Base-by-base conservation (phyloP, 2,797 vertebrate genomes). In the Brachymystax lenok region DNA sequence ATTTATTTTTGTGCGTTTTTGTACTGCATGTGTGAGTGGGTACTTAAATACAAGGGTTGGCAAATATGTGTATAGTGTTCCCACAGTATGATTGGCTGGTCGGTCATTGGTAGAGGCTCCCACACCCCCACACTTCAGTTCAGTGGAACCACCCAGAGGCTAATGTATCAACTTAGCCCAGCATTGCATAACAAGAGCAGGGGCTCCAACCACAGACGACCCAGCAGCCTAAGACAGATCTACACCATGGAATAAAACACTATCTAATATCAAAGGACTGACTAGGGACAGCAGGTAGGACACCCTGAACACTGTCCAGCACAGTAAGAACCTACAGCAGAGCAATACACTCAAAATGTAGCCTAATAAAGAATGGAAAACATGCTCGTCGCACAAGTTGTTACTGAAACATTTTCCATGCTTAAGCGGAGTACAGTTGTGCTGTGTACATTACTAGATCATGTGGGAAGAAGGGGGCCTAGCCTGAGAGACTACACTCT, bases 41-140 rank as follows among this genome's bases (percentile, higher is more conserved):
- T 46, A 10, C 40, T 46, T 46, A 46, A 13, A 46, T 46, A 46
- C 40, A 46, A 12, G 10, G 2, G 40, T 46, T 46, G 33, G 67
- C 1, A 13, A 33, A 13, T 40, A 27, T 19, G 67, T 68, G 66
- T 69, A n/a, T 17, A 61, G 59, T 63, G 56, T 61, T 61, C 59
- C 59, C 59, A 21, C 59, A 24, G 59, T 24, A 24, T 27, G 59
- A 24, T 1, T 8, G 3, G 10, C 17, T 12, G 21, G 59, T 13
- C 59, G 8, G 21, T 67, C 27, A 17, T 46, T 46, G 40, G 40
- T 46, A 46, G 10, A 12, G 40, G 71, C 86, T 91, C 79, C 82
- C 85, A 89, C 81, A 81, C 72, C 77, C 79, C 78, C 77, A 24
- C 33, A 66, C 79, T 79, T 24, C 21, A 10, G 3, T 24, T 61